Evolutionary conservation across 1,140 invertebrate species (phyloP).

Genomic region (Dinoponera quadriceps): DNA sequence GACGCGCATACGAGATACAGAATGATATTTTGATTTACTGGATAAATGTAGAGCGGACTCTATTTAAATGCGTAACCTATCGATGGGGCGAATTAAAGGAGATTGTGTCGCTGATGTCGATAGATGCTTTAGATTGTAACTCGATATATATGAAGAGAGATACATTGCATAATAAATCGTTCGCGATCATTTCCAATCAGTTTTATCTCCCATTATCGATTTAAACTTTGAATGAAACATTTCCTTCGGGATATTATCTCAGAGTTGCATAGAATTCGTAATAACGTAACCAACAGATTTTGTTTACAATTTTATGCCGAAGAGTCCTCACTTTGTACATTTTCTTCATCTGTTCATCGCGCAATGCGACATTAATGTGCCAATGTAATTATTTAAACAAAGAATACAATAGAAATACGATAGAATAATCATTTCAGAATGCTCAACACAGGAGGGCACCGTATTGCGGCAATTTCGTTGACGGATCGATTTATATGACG

Average conservation of each 20-base stretch:
- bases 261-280: neutral
- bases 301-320: neutral
- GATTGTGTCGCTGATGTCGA: neutral
- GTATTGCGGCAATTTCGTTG: conserved; percentile 12
- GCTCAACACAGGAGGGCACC: no score
- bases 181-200: no score
- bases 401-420: neutral
- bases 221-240: no score
- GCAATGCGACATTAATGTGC: neutral
- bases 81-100: neutral
- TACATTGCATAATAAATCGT: neutral
- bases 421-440: neutral
- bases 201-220: no score
- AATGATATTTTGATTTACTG: neutral
- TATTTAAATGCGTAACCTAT: neutral
- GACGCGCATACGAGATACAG: neutral
- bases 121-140: neutral
- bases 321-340: no score
- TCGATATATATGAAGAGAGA: neutral
- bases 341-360: neutral
- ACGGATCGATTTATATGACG: conserved; percentile 9
- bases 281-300: neutral
- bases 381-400: conserved; percentile 1
- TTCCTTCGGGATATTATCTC: neutral
- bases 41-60: neutral